A percentile compares a stretch with the other conserved stretches of the same genome.
Conservation (phyloP, 1,140 invertebrate species). For the Drosophila mauritiana region DNA sequence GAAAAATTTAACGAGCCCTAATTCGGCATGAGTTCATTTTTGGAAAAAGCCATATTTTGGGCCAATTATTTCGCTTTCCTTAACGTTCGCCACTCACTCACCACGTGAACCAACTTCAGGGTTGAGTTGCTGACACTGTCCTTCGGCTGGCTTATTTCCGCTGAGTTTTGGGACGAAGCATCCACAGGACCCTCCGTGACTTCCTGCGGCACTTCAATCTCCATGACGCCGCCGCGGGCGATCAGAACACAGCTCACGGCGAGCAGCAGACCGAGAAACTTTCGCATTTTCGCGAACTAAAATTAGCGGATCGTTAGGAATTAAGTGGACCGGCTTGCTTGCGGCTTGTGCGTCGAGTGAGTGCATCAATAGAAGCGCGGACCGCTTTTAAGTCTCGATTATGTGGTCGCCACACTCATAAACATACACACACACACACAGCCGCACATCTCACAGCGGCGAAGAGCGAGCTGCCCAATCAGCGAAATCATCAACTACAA, state of each 20-base stretch:
- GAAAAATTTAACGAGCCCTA: conserved; percentile 12
- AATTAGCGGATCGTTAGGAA: conserved; percentile 15
- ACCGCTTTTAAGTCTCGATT: conserved; percentile 71
- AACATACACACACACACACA: conserved; percentile 2
- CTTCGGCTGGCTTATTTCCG: neutral
- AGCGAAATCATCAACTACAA: conserved; percentile 38
- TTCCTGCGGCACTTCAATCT: conserved; percentile 15
- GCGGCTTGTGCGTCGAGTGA: conserved; percentile 58
- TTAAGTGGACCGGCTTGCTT: conserved; percentile 36
- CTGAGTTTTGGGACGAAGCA: too few relatives aligned
- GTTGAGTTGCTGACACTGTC: conserved; percentile 35
- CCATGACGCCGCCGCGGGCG: conserved; percentile 25
- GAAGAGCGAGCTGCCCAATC: conserved; percentile 39
- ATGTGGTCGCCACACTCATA: conserved; percentile 31
- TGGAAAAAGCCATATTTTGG: neutral
- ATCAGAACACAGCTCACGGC: conserved; percentile 9
- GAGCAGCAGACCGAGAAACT: conserved; percentile 23
- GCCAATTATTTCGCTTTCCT: neutral
- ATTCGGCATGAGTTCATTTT: conserved; percentile 4
- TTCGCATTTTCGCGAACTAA: conserved; percentile 31
- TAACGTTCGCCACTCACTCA: conserved; percentile 29
- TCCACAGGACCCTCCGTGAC: neutral
- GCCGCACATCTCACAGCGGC: conserved; percentile 25
- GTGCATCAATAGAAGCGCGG: conserved; percentile 53
- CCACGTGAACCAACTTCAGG: conserved; percentile 65